A percentile compares a stretch with the other conserved stretches of the same genome.
Evolutionary conservation across 2,113 vertebrate genomes (phyloP).

Genomic region (Cnemophilus loriae): DNA sequence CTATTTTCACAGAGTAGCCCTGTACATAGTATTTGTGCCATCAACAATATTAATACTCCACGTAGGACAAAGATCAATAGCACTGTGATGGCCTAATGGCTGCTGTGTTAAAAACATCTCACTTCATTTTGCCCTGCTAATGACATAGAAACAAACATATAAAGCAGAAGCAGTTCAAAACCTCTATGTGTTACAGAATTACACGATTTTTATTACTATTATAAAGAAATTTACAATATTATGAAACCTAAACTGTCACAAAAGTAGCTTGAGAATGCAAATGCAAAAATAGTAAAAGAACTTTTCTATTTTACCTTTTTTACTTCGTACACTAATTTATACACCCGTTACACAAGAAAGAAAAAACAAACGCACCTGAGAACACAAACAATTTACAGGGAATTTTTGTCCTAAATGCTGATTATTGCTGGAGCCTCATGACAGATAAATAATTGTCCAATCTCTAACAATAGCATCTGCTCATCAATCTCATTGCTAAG

Average conservation of each 20-base stretch:
- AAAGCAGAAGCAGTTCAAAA: background rate
- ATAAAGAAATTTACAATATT: background rate
- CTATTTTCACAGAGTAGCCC: background rate
- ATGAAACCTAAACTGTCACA: background rate
- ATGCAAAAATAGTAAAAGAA: background rate
- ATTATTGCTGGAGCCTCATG: background rate
- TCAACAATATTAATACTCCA: background rate
- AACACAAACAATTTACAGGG: background rate
- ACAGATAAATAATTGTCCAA: background rate
- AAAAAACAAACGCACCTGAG: background rate
- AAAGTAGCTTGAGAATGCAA: background rate
- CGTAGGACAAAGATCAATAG: background rate
- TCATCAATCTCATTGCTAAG: background rate
- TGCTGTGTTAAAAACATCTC: background rate
- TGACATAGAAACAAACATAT: background rate
- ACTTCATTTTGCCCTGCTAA: background rate
- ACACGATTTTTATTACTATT: background rate
- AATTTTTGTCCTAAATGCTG: background rate
- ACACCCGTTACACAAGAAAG: background rate
- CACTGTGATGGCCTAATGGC: background rate
- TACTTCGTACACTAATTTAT: background rate
- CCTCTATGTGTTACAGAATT: background rate
- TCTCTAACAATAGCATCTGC: background rate
- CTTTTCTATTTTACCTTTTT: background rate
- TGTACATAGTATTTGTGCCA: background rate